Conservation (phyloP, 1,140 invertebrate species). For the Micrasema minimum region DNA sequence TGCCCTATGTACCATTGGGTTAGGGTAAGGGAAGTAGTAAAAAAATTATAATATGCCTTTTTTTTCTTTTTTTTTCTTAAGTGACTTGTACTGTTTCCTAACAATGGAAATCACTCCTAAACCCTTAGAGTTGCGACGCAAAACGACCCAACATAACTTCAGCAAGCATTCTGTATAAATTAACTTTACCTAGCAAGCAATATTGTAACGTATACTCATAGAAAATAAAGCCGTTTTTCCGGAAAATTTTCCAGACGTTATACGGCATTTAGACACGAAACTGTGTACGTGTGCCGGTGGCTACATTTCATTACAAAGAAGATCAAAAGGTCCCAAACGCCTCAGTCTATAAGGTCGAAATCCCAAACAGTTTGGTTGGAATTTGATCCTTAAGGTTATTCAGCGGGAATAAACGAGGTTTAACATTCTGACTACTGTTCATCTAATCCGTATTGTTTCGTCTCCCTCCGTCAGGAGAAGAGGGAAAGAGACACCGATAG, state of each 20-base stretch:
- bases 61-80: too few species aligned
- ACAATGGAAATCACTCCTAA: constrained; percentile 50
- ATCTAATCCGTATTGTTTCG: constrained; percentile 49
- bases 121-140: constrained; percentile 52
- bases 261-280: constrained; percentile 7
- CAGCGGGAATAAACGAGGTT: constrained; percentile 34
- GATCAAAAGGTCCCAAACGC: constrained; percentile 34
- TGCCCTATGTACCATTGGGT: too few species aligned
- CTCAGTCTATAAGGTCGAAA: constrained; percentile 38
- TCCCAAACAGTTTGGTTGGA: constrained; percentile 31
- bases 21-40: too few species aligned
- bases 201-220: constrained; percentile 5
- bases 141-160: constrained; percentile 49
- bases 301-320: constrained; percentile 40
- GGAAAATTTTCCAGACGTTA: too few species aligned
- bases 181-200: constrained; percentile 27
- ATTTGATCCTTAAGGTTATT: constrained; percentile 34
- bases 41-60: too few species aligned
- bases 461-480: constrained; percentile 33
- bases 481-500: constrained; percentile 37
- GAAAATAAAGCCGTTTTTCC: not conserved
- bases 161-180: constrained; percentile 28
- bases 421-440: constrained; percentile 50
- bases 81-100: constrained; percentile 40
- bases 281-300: constrained; percentile 31